Evolutionary conservation across 2,797 vertebrate species (phyloP), one percentile per base, ranked within the genome.

Genomic region (Percopsis omiscomaycus): DNA sequence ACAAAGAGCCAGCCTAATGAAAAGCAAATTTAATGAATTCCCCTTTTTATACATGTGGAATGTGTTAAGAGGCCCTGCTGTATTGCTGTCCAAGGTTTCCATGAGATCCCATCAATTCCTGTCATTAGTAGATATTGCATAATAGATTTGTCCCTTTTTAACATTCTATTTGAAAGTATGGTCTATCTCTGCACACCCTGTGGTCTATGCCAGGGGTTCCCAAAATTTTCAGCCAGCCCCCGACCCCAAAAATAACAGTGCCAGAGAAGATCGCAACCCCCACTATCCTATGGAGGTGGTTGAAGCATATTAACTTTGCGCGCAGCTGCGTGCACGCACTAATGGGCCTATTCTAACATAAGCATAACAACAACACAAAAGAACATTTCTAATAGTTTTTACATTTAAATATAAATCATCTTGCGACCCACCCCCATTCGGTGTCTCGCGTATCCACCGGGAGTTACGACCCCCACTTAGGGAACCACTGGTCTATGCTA

Each of bases 31-130:
- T 54, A 55, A 3, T 45, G 22, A 28, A 32, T 30, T 12, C 9
- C 12, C n/a, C 16, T 57, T 75, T 9, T 22, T 42, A 51, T 61
- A 48, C n/a, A 50, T 42, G 37, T 58, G 57, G 48, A 71, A 58
- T 50, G 49, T 46, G 4, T 30, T 29, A n/a, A 29, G 15, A 55
- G 9, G 6, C 47, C 52, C n/a, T 48, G 45, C 5, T 44, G 11
- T 55, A 15, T 53, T 61, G 28, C 30, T 66, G 5, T 59, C 14
- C 32, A 22, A 27, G 66, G 44, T 58, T 45, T 27, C 28, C 44
- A 5, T 52, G 2, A 59, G n/a, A 58, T 66, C 47, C 15, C 42
- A 28, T 54, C n/a, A 71, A 28, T 30, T 22, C 6, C 6, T 1
- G 5, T 16, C 22, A 22, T 22, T 22, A 22, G 22, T 45, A 12